Conservation (phyloP, 2,797 vertebrate genomes). For the Syndactyla subalaris region DNA sequence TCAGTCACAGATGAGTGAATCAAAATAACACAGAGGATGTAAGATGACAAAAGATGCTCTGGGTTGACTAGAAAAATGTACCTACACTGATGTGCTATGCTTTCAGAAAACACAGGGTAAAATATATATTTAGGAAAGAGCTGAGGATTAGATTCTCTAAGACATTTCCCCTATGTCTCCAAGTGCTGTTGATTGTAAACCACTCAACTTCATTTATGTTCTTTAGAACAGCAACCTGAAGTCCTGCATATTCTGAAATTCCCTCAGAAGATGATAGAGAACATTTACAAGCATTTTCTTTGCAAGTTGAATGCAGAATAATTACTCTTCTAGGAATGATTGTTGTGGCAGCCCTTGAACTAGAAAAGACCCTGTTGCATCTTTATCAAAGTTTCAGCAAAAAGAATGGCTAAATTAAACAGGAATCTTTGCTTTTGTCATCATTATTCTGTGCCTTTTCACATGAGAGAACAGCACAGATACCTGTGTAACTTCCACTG, state of each 20-base stretch:
- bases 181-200: neutral
- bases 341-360: neutral
- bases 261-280: neutral
- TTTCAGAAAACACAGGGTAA: neutral
- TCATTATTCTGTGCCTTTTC: neutral
- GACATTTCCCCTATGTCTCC: neutral
- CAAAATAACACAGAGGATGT: neutral
- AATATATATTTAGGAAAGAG: neutral
- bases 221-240: neutral
- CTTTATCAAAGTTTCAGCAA: neutral
- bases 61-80: neutral
- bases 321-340: neutral
- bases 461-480: neutral
- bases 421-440: neutral
- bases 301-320: neutral
- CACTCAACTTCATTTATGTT: neutral
- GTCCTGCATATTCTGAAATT: neutral
- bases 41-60: neutral
- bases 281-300: neutral
- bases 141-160: neutral
- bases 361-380: neutral
- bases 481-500: neutral
- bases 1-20: neutral
- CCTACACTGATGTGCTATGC: neutral
- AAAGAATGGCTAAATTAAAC: neutral